Conservation (phyloP, 2,888 invertebrate species). For the Scelioninae gen. 2 region DNA sequence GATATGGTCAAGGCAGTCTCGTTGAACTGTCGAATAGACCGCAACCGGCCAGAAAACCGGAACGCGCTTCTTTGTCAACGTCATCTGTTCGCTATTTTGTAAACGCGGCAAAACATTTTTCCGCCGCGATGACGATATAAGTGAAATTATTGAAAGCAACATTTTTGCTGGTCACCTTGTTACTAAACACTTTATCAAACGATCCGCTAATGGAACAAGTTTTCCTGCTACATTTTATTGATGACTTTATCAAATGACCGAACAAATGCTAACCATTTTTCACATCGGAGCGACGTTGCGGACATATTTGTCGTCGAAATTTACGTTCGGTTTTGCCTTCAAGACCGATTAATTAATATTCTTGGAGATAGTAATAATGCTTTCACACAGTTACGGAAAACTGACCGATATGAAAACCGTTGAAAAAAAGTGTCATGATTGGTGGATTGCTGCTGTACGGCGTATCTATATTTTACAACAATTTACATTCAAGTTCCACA, state of each 20-base stretch:
- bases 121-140: slow-evolving; percentile 33
- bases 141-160: slow-evolving; percentile 55
- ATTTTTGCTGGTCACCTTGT: slow-evolving; percentile 36
- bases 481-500: too few relatives aligned
- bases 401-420: too few relatives aligned
- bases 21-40: slow-evolving; percentile 64
- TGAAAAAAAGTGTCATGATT: too few relatives aligned
- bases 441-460: too few relatives aligned
- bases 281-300: too few relatives aligned
- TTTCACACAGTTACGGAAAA: too few relatives aligned
- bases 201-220: slow-evolving; percentile 40
- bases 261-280: too few relatives aligned
- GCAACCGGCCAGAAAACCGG: slow-evolving; percentile 57
- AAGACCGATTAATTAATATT: too few relatives aligned
- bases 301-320: too few relatives aligned
- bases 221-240: slow-evolving; percentile 31
- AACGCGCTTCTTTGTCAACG: slow-evolving; percentile 45
- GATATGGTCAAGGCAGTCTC: slow-evolving; percentile 71
- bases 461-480: too few relatives aligned
- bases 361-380: too few relatives aligned
- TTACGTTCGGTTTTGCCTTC: too few relatives aligned
- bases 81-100: slow-evolving; percentile 37
- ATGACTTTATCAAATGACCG: slow-evolving; percentile 32
- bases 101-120: slow-evolving; percentile 37
- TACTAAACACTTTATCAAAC: slow-evolving; percentile 43